phyloP scores from a whole-genome alignment of 2,113 vertebrate species.

The Gymnocephalus cernua region DNA sequence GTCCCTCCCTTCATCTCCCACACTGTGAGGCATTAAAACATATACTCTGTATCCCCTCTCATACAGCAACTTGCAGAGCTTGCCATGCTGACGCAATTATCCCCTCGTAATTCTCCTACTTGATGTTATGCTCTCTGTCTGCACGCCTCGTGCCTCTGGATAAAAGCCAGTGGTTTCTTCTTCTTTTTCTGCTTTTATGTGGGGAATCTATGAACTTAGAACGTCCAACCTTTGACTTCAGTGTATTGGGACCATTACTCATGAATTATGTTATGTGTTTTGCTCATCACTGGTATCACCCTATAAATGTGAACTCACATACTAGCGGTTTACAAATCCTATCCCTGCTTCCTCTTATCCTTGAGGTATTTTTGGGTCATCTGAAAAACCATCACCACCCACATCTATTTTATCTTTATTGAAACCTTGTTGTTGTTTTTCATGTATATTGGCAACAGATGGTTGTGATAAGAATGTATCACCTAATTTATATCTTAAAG shows the following conservation, averaged over 20 bases:
- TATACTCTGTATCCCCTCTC: background rate
- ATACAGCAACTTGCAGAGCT: conserved; percentile 14
- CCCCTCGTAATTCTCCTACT: conserved; percentile 10
- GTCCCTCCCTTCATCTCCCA: conserved; percentile 21
- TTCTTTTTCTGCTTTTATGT: conserved; percentile 59
- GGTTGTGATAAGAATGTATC: background rate
- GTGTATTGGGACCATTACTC: conserved; percentile 34
- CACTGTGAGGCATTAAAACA: conserved; percentile 35
- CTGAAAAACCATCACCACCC: background rate
- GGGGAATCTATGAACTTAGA: conserved; percentile 33
- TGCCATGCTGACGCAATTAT: conserved; percentile 58
- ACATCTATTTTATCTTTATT: background rate
- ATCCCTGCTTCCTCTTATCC: conserved; percentile 21
- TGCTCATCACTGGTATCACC: conserved; percentile 14
- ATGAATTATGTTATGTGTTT: conserved; percentile 20
- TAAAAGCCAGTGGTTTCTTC: conserved; percentile 39
- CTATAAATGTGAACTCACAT: conserved; percentile 5
- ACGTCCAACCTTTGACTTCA: conserved; percentile 5
- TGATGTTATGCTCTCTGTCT: conserved; percentile 25
- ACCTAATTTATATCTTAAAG: background rate
- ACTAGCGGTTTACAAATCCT: conserved; percentile 1
- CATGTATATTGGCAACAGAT: background rate
- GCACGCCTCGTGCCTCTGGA: conserved; percentile 27
- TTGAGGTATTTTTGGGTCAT: conserved; percentile 16
- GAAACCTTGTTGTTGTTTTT: background rate